These are phyloP conservation scores for Lamellibrachia satsuma DNA, from an alignment of 2,888 invertebrate species.

Conservation along the genomic window DNA sequence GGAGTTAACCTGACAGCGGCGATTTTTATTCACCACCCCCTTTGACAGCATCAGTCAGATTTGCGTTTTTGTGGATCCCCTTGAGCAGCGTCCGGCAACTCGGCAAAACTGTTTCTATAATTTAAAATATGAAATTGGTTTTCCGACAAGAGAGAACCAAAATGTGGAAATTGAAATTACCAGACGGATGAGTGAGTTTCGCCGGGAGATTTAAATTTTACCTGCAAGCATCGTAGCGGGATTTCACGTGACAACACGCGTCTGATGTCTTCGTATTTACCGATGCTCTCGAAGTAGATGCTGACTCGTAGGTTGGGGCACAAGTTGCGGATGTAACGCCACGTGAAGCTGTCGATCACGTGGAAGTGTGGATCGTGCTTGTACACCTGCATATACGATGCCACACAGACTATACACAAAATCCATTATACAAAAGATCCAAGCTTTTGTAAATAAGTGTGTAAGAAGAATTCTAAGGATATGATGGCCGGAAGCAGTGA, in stretches of 20 bases:
- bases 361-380: slow-evolving; percentile 53
- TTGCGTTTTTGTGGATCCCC: no score
- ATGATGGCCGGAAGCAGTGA: no score
- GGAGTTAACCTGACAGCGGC: no score
- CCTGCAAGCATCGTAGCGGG: slow-evolving; percentile 39
- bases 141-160: background rate
- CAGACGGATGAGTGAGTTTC: background rate
- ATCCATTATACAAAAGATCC: no score
- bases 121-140: no score
- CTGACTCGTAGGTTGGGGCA: slow-evolving; percentile 50
- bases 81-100: no score
- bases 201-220: background rate
- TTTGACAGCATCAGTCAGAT: no score
- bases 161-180: no score
- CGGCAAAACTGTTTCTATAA: no score
- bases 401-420: background rate
- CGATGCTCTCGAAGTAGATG: slow-evolving; percentile 53
- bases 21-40: no score
- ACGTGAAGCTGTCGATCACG: slow-evolving; percentile 45
- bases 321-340: slow-evolving; percentile 44
- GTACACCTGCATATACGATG: slow-evolving; percentile 41
- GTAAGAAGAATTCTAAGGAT: no score
- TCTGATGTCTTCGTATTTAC: slow-evolving; percentile 38
- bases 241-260: slow-evolving; percentile 49
- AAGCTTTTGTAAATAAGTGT: no score